phyloP scores from a whole-genome alignment of 2,113 vertebrate genomes.

The Plectropomus leopardus region DNA sequence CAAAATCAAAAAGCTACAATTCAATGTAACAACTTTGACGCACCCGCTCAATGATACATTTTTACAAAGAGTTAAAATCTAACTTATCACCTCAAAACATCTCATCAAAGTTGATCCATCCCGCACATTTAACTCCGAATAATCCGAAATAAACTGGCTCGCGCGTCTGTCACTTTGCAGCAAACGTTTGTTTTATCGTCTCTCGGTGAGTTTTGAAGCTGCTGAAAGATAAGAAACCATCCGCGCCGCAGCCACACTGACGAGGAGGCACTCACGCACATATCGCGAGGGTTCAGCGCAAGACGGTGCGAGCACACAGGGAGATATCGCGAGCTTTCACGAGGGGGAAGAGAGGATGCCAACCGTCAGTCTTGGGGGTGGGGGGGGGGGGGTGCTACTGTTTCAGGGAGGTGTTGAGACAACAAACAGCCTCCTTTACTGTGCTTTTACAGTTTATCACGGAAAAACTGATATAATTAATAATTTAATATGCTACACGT shows the following conservation, averaged over 20 bases:
- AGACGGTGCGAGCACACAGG: neutral
- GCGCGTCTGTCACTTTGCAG: neutral
- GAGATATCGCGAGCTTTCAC: conserved; percentile 46
- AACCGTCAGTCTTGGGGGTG: conserved; percentile 35
- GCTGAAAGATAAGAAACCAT: conserved; percentile 45
- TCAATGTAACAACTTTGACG: neutral
- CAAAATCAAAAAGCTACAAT: no score
- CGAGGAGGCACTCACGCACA: neutral
- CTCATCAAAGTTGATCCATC: neutral
- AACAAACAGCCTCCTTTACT: no score
- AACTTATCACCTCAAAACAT: neutral
- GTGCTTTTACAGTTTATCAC: no score
- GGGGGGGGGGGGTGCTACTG: conserved; percentile 23
- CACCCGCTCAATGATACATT: rapidly evolving
- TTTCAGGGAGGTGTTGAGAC: neutral
- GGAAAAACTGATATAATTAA: no score
- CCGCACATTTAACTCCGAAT: neutral
- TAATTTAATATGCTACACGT: no score
- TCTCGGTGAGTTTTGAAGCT: conserved; percentile 8
- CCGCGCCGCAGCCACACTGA: conserved; percentile 16
- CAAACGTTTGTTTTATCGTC: neutral
- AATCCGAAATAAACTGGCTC: no score
- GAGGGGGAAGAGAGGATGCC: conserved; percentile 37
- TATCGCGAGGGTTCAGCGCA: conserved; percentile 34
- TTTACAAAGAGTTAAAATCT: neutral